Base-by-base conservation (phyloP, 2,797 vertebrate species). In the Diplodus sargus region DNA sequence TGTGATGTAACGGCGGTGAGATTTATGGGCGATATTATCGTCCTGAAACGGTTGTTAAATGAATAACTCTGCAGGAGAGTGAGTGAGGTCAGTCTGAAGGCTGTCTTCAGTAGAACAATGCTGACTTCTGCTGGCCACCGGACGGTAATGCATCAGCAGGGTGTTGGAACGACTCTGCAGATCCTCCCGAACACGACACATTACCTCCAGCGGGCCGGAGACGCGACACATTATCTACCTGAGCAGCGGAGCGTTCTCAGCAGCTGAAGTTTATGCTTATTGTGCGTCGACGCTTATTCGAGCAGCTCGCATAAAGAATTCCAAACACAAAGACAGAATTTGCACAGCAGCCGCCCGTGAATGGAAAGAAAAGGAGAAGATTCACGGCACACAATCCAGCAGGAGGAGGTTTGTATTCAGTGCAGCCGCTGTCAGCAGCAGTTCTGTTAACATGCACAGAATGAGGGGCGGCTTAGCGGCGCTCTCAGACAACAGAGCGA, bases 91-190 rank as follows among this genome's bases (percentile, higher is more conserved):
- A n/a, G 25, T 9, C 14, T 69, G 12, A 13, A 63, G 34, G 22
- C 39, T 51, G 2, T n/a, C 16, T 61, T 59, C 16, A 23, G 39
- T 61, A 28, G 87, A 82, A 61, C 85, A 54, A 81, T 73, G 74
- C 89, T 85, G 91, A 77, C 87, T 62, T 58, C 89, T 89, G 83
- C 82, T 90, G 92, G 92, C 20, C 68, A 22, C 1, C 9, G 20
- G 42, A 0, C 7, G 58, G 67, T 53, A 87, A 12, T 85, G 67
- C 92, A 90, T 0, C 2, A 60, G 12, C 48, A n/a, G 4, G 17
- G 4, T 9, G 57, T 20, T 52, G 2, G n/a, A 42, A 34, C 39
- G 12, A 20, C 6, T 10, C 62, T 53, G 61, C 73, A 56, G 9
- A 34, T 17, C 23, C 48, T 28, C 25, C 11, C 20, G 39, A 4